Conservation (phyloP, 1,140 invertebrate species). For the Atta colombica region DNA sequence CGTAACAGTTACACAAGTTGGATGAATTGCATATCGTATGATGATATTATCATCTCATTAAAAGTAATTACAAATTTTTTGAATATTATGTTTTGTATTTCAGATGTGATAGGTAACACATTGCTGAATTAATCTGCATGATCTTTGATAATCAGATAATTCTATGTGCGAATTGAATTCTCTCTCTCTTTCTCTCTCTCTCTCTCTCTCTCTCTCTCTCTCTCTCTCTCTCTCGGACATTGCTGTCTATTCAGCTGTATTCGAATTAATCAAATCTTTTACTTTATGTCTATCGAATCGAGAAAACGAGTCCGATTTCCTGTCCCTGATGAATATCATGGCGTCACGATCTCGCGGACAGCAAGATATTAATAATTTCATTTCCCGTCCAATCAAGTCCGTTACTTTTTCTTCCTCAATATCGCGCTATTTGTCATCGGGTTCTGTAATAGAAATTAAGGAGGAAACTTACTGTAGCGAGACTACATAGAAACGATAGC, state of each 20-base stretch:
- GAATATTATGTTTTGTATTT: neutral
- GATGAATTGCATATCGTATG: neutral
- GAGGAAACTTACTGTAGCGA: constrained; percentile 47
- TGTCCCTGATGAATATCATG: constrained; percentile 39
- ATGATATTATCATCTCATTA: neutral
- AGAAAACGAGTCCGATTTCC: neutral
- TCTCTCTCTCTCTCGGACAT: neutral
- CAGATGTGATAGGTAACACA: neutral
- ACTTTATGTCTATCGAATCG: constrained; percentile 13
- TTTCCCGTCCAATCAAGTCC: constrained; percentile 43
- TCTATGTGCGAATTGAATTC: constrained; percentile 8
- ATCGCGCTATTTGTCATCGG: constrained; percentile 52
- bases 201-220: neutral
- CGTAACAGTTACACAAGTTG: constrained; percentile 1
- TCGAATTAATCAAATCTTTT: constrained; percentile 35
- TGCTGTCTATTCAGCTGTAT: neutral
- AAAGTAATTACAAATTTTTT: neutral
- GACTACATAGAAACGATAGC: constrained; percentile 32
- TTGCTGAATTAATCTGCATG: constrained; percentile 8
- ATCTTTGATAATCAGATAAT: constrained; percentile 34
- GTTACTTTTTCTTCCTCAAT: constrained; percentile 40
- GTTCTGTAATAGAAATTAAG: constrained; percentile 57
- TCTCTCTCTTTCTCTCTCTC: neutral
- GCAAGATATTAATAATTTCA: constrained; percentile 64
- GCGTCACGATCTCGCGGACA: constrained; percentile 24